phyloP scores from a whole-genome alignment of 2,797 vertebrate genomes.

The Hypotaenidia philippensis region DNA sequence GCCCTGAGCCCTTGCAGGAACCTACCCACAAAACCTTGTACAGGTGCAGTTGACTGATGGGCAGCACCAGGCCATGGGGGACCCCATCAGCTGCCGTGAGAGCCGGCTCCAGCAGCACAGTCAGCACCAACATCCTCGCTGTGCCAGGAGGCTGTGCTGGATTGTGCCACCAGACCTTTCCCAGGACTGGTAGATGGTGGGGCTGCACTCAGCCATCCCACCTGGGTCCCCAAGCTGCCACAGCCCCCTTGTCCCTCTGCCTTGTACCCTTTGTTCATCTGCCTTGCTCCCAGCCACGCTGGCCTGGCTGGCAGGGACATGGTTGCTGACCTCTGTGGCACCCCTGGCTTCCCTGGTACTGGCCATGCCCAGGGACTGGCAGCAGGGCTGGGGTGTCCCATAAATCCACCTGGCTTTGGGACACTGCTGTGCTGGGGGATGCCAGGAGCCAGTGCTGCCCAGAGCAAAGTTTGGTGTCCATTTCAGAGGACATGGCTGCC shows the following conservation, averaged over 20 bases:
- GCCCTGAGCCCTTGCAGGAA: not conserved
- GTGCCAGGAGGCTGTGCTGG: rapidly evolving
- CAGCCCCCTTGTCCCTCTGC: not conserved
- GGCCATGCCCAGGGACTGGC: not conserved
- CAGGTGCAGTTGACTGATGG: slow-evolving; percentile 26
- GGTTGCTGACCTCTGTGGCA: not conserved
- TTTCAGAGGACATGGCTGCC: not conserved
- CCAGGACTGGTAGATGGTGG: not conserved
- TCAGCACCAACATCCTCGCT: not conserved
- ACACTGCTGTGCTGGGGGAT: rapidly evolving
- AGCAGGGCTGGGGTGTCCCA: not conserved
- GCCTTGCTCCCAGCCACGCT: not conserved
- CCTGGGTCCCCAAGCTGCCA: not conserved
- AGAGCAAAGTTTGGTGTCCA: not conserved
- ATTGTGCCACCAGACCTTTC: not conserved
- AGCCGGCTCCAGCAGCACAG: not conserved
- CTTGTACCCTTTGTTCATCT: not conserved
- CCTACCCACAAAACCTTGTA: not conserved
- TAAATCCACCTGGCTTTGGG: not conserved
- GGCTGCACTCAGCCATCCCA: not conserved
- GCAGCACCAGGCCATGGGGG: not conserved
- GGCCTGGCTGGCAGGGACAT: rapidly evolving
- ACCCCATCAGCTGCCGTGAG: not conserved
- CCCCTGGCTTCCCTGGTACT: not conserved
- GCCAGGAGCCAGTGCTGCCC: not conserved